Evolutionary conservation across 2,113 vertebrate species (phyloP).

Genomic region (Phylloscopus trochilus): DNA sequence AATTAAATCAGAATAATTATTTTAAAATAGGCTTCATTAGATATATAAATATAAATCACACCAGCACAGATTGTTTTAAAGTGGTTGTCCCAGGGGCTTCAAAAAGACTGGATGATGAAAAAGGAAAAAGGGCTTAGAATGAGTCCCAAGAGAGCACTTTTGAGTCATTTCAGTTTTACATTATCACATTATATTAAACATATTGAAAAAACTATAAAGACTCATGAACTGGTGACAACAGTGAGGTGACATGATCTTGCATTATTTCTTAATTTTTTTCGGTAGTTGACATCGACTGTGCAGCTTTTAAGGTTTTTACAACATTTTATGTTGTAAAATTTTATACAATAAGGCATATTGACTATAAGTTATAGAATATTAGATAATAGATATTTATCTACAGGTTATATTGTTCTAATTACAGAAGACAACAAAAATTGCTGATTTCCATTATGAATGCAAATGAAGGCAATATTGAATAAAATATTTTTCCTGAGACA

Average conservation of each 20-base stretch:
- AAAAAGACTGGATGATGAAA: conserved; percentile 30
- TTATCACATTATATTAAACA: conserved; percentile 3
- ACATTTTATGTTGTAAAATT: background rate
- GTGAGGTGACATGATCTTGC: background rate
- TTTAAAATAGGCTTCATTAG: conserved; percentile 32
- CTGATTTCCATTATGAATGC: background rate
- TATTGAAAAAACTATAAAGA: conserved; percentile 1
- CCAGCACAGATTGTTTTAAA: conserved; percentile 31
- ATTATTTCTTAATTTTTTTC: background rate
- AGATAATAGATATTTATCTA: background rate
- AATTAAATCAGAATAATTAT: conserved; percentile 28
- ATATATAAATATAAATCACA: conserved; percentile 47
- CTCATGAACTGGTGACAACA: background rate
- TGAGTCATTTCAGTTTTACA: background rate
- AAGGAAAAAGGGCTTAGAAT: background rate
- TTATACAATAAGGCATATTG: background rate
- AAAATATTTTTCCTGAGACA: background rate
- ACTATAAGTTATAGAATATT: background rate
- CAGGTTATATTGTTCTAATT: background rate
- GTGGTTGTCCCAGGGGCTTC: background rate
- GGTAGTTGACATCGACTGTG: background rate
- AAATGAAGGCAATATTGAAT: background rate
- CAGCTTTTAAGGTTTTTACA: background rate
- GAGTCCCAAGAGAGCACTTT: background rate
- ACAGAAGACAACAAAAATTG: background rate